Percentiles rank a stretch among this genome's conserved stretches.
These are phyloP conservation scores for Chelonia mydas DNA, from an alignment of 2,797 vertebrate species.

Conservation along the genomic window DNA sequence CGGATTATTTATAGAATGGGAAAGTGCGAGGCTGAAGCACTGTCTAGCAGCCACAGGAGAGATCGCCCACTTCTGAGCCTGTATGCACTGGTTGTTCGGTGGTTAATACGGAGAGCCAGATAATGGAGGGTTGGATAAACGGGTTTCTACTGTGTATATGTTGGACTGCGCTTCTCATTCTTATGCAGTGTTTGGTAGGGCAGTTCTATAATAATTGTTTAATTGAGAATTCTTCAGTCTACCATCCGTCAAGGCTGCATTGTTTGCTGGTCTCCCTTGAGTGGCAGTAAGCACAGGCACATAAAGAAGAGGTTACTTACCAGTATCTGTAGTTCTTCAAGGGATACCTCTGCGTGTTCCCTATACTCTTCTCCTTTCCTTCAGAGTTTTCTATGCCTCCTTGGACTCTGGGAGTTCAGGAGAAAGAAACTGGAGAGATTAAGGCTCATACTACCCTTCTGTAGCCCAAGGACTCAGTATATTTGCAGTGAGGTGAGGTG, in stretches of 20 bases:
- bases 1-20: too few relatives aligned
- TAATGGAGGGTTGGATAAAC: too few relatives aligned
- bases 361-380: background rate
- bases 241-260: background rate
- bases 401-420: background rate
- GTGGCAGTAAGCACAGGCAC: background rate
- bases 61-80: too few relatives aligned
- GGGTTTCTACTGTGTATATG: background rate
- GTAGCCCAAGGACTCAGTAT: conserved; percentile 32
- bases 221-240: background rate
- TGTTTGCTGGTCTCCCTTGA: rapidly evolving
- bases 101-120: too few relatives aligned
- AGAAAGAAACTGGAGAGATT: background rate
- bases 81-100: too few relatives aligned
- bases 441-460: background rate
- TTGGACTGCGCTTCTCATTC: background rate
- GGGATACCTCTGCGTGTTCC: background rate
- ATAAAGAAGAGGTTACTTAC: conserved; percentile 5
- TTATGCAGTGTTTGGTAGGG: background rate
- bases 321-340: background rate
- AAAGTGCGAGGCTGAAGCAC: too few relatives aligned
- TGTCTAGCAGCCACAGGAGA: too few relatives aligned
- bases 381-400: background rate
- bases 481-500: background rate
- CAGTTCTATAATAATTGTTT: background rate